Evolutionary conservation across 2,113 vertebrate genomes (phyloP).

Genomic region (Oreochromis aureus): DNA sequence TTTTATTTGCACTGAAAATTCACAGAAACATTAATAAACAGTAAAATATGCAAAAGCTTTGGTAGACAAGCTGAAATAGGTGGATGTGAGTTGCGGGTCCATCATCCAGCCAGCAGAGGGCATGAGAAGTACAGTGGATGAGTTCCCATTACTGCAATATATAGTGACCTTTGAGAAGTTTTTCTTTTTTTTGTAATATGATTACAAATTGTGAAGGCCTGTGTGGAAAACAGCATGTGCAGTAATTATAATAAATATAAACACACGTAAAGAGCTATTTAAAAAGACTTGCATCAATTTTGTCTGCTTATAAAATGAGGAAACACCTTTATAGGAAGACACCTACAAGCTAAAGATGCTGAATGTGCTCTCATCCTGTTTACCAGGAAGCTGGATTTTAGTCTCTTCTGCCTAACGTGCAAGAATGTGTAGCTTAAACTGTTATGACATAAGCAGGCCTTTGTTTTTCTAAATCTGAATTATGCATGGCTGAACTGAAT

Average conservation of each 20-base stretch:
- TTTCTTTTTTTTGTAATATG: background rate
- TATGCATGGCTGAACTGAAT: constrained; percentile 54
- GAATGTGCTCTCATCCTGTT: constrained; percentile 15
- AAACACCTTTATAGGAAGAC: background rate
- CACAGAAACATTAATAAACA: background rate
- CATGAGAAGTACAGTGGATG: background rate
- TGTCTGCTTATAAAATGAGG: background rate
- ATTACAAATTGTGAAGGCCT: background rate
- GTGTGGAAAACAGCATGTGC: background rate
- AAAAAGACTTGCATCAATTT: too few species aligned
- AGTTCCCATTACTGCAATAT: background rate
- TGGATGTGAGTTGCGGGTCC: background rate
- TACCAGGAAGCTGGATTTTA: constrained; percentile 39
- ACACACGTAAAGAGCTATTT: background rate
- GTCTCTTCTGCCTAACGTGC: constrained; percentile 50
- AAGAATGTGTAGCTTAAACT: constrained; percentile 43
- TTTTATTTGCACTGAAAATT: background rate
- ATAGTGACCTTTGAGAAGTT: background rate
- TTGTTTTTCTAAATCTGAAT: constrained; percentile 59
- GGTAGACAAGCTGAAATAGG: background rate
- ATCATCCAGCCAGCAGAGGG: constrained; percentile 30
- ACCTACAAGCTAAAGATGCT: background rate
- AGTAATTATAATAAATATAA: background rate
- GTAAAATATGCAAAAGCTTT: background rate
- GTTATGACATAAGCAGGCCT: constrained; percentile 59